These are phyloP conservation scores for Tenthredo notha DNA, from an alignment of 2,888 invertebrate genomes.

Conservation along the genomic window DNA sequence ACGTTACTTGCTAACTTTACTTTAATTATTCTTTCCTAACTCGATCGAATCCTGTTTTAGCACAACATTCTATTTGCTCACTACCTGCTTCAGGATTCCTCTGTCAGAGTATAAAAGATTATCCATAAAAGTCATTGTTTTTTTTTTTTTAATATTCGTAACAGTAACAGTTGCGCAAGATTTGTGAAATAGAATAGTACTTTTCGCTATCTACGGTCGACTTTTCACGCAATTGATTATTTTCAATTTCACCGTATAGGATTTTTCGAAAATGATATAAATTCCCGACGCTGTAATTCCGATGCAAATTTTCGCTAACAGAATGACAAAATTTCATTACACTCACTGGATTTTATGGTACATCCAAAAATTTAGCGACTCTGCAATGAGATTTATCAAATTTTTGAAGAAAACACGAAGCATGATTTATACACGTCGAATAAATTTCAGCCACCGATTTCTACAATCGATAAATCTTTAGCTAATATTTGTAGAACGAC, in stretches of 20 bases:
- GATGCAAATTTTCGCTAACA: not conserved
- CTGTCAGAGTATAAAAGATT: not conserved
- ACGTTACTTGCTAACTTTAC: conserved; percentile 11
- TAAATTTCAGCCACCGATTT: not conserved
- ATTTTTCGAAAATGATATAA: not conserved
- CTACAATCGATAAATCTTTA: not conserved
- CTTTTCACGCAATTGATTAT: not conserved
- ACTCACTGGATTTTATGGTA: not conserved
- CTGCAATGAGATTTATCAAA: not conserved
- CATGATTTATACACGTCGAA: too few species aligned
- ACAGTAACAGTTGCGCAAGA: not conserved
- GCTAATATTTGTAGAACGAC: not conserved
- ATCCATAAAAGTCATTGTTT: not conserved
- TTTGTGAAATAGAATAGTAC: not conserved
- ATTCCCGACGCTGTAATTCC: not conserved
- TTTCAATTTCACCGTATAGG: not conserved
- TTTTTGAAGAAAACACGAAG: not conserved
- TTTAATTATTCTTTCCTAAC: conserved; percentile 30
- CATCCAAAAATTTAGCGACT: not conserved
- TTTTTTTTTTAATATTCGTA: not conserved
- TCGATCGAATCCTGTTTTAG: not conserved
- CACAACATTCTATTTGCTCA: not conserved
- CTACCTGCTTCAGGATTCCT: not conserved
- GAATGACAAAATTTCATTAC: not conserved
- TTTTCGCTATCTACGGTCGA: not conserved